Evolutionary conservation across 1,140 invertebrate genomes (phyloP), one percentile per base, ranked within the genome.

Genomic region (Marisa cornuarietis): DNA sequence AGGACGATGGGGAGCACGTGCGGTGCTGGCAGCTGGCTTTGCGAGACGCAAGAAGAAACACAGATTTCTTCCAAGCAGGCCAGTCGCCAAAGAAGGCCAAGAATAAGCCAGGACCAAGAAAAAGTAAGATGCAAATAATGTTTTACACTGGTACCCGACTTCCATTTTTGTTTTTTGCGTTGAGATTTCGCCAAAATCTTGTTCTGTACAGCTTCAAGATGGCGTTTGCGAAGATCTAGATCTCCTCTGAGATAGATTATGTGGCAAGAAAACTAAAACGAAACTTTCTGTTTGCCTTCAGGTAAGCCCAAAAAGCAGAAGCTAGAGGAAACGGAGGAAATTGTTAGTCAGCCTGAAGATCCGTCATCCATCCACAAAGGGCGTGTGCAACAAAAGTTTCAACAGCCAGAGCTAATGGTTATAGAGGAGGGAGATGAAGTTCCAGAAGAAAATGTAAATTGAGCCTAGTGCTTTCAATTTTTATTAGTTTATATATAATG

Each of bases 381-480:
- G 14, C 11, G 22, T 1, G n/a, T 13, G 9, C 66, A 68, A 68
- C n/a, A 78, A 58, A 69, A 65, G 61, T 52, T 26, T 49, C 49
- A 42, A 42, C 31, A 49, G 22, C 16, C 74, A 42, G 74, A 76
- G 7, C 61, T 76, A 9, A 76, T 76, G 74, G 74, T 76, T 24
- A 76, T 76, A 49, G 74, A 76, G 61, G 76, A 78, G n/a, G 65
- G 65, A 18, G 76, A 78, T 16, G 24, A 66, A 5, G n/a, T 78
- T 42, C 68, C 76, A 68, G 76, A 71, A 24, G 68, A 71, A 66
- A 42, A 71, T 54, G 65, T 78, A 69, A 13, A n/a, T 58, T 58
- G 16, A 58, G 1, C 16, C 11, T 18, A 9, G 0, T 58, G 16
- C 11, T 0, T 58, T 58, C 1, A 58, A 11, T 42, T 58, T 58